Percentiles rank a stretch among this genome's conserved stretches.
Evolutionary conservation across 2,113 vertebrate genomes (phyloP).

Genomic region (Spilogale gracilis): DNA sequence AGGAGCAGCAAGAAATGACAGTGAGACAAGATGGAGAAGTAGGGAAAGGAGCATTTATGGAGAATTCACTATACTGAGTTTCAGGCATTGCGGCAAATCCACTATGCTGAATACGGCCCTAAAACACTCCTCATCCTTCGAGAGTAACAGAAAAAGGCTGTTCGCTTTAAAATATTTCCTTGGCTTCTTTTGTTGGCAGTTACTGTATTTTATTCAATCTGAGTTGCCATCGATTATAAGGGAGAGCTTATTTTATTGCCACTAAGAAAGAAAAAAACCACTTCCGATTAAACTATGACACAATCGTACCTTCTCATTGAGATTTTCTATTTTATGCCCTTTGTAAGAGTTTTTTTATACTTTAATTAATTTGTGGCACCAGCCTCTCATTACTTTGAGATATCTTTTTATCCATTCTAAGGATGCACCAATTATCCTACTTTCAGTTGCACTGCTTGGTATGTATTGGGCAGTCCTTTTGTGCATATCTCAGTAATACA

Average conservation of each 20-base stretch:
- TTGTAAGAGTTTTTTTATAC: background rate
- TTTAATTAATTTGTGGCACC: background rate
- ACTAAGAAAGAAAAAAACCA: background rate
- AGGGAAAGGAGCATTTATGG: background rate
- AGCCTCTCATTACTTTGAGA: background rate
- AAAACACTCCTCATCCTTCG: background rate
- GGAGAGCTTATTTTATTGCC: background rate
- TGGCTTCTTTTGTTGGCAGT: background rate
- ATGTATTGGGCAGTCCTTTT: background rate
- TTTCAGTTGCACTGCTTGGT: background rate
- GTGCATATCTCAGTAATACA: background rate
- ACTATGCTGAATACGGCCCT: background rate
- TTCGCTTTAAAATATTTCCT: background rate
- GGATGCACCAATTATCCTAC: background rate
- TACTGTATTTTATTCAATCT: background rate
- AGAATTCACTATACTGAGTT: background rate
- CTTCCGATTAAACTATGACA: background rate
- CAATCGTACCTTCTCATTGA: background rate
- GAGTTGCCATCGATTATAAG: background rate
- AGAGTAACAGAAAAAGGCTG: background rate
- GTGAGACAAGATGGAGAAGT: fast-evolving
- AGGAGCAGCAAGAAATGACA: background rate
- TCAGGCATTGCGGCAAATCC: background rate
- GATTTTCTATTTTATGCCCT: background rate
- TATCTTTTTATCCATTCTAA: background rate